phyloP scores from a whole-genome alignment of 2,888 invertebrate species.

The Ormyrus thymus region DNA sequence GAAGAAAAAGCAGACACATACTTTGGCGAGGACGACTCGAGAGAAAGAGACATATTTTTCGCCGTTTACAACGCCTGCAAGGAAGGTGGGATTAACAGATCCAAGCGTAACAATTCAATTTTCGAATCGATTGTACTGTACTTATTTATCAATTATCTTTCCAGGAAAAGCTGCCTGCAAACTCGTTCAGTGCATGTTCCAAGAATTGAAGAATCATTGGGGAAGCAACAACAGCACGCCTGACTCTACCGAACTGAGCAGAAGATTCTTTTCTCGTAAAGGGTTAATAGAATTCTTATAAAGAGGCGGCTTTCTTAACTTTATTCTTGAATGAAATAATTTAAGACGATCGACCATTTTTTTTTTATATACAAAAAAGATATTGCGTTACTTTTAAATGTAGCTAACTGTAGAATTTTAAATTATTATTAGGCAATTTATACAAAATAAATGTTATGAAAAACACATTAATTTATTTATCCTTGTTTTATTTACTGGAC shows the following conservation, averaged over 20 bases:
- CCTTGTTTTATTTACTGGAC: background rate
- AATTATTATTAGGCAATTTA: background rate
- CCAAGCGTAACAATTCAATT: background rate
- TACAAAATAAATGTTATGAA: background rate
- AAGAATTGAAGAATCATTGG: slow-evolving; percentile 30
- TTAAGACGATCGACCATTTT: background rate
- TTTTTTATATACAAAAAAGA: background rate
- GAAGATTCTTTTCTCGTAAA: no score
- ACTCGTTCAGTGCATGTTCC: slow-evolving; percentile 41
- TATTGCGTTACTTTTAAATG: background rate
- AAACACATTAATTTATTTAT: background rate
- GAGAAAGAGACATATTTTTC: slow-evolving; percentile 31
- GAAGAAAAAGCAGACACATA: background rate
- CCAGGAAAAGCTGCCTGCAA: slow-evolving; percentile 22
- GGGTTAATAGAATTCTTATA: no score
- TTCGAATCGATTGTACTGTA: background rate
- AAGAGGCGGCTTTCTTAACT: no score
- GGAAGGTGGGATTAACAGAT: background rate
- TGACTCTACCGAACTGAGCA: no score
- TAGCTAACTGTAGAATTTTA: background rate
- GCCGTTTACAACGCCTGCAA: slow-evolving; percentile 21
- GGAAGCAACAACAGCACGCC: no score
- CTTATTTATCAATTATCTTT: background rate
- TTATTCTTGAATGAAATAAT: no score
- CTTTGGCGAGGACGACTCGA: background rate